Conservation (phyloP, 2,113 vertebrate species). For the Morone chrysops region DNA sequence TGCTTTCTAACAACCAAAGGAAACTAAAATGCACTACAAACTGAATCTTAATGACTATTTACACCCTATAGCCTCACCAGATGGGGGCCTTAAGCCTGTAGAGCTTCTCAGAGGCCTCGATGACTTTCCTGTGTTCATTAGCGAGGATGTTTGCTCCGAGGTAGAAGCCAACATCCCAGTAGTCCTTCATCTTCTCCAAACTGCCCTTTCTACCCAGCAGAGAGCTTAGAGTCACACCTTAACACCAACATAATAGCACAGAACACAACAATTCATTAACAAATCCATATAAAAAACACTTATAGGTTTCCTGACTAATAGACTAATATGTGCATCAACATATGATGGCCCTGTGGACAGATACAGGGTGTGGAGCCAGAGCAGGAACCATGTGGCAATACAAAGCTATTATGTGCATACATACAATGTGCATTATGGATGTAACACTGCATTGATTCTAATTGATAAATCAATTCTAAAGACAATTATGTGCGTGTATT, state of each 20-base stretch:
- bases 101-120: constrained; percentile 90
- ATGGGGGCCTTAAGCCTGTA: constrained; percentile 90
- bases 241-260: neutral
- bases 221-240: constrained; percentile 90
- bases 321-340: neutral
- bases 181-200: constrained; percentile 91
- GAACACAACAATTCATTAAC: neutral
- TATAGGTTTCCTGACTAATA: neutral
- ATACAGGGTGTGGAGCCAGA: neutral
- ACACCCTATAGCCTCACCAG: constrained; percentile 83
- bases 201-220: constrained; percentile 91
- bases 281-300: neutral
- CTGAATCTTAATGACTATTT: neutral
- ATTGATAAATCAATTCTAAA: neutral
- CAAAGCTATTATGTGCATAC: neutral
- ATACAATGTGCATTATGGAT: neutral
- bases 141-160: constrained; percentile 90
- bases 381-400: neutral
- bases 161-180: constrained; percentile 96
- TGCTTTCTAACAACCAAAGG: neutral
- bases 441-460: neutral
- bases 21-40: neutral
- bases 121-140: constrained; percentile 88
- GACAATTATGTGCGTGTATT: neutral
- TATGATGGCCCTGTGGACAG: neutral